These are phyloP conservation scores for Phrynosoma platyrhinos DNA, from an alignment of 2,113 vertebrate genomes.

Conservation along the genomic window DNA sequence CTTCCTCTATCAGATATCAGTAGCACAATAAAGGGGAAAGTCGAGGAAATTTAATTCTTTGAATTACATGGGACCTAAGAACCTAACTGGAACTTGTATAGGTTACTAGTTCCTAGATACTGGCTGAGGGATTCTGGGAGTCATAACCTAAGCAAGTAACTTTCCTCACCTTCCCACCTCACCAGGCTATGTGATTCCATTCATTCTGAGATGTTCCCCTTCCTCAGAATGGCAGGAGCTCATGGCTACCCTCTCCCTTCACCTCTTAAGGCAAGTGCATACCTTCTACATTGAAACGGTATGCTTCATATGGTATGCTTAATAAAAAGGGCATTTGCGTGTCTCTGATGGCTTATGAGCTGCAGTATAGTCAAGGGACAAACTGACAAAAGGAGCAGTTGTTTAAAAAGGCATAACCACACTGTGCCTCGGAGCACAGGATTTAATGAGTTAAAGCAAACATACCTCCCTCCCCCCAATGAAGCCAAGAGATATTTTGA, in stretches of 20 bases:
- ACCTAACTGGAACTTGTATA: not conserved
- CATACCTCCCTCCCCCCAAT: not conserved
- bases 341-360: not conserved
- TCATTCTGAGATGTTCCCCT: not conserved
- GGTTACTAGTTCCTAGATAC: too few relatives aligned
- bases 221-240: not conserved
- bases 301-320: rapidly evolving
- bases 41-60: not conserved
- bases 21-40: not conserved
- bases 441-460: conserved; percentile 8
- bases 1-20: conserved; percentile 1
- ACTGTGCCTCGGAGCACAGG: not conserved
- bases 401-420: not conserved
- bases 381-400: rapidly evolving
- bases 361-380: not conserved
- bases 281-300: not conserved
- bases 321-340: not conserved
- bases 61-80: not conserved
- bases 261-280: rapidly evolving
- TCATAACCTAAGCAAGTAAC: too few relatives aligned
- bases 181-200: not conserved
- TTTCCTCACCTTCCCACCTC: too few relatives aligned
- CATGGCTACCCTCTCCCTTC: rapidly evolving
- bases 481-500: conserved; percentile 31
- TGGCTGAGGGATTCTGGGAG: too few relatives aligned